Base-by-base conservation (phyloP, 2,113 vertebrate species). In the Mus musculus region DNA sequence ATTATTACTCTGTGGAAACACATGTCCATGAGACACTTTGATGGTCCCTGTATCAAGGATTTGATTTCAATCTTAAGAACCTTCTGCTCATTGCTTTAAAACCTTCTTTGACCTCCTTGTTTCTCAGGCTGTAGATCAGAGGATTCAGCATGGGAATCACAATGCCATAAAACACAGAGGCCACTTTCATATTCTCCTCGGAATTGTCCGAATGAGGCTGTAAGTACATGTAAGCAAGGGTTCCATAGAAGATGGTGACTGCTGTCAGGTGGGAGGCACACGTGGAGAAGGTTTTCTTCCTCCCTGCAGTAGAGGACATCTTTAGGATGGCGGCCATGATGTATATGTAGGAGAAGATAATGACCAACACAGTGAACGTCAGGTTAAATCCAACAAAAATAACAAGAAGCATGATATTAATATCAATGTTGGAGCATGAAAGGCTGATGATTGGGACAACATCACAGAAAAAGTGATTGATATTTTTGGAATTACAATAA, bases 91-190 rank as follows among this genome's bases (percentile, higher is more conserved):
- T 30, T 28, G 52, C 19, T n/a, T 96, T 96, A 22, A 96, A 26
- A 33, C 89, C 67, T 0, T 93, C 84, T 42, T 88, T 88, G 10
- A 93, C 92, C 6, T 93, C 92, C 28, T 88, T 93, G 59, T 93
- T 93, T 67, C 91, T 93, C 82, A 93, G 77, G 59, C 91, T 93
- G 0, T 93, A 93, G 81, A 93, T 87, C 72, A 93, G 82, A 56
- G 91, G 91, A 72, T 93, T 93, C 72, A 93, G 33, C 91, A 87
- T 93, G 36, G 91, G 91, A 17, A 93, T 93, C 3, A 93, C 82
- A 36, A 22, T 93, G 46, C 91, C 91, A 42, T 93, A 93, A n/a
- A 87, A 93, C 7, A 93, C 59, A 7, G 91, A 93, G 46, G 72
- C 91, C 59, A 86, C 81, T 39, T 93, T 93, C 81, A 86, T 76